Conservation (phyloP, 2,113 vertebrate species). For the Mastomys coucha region DNA sequence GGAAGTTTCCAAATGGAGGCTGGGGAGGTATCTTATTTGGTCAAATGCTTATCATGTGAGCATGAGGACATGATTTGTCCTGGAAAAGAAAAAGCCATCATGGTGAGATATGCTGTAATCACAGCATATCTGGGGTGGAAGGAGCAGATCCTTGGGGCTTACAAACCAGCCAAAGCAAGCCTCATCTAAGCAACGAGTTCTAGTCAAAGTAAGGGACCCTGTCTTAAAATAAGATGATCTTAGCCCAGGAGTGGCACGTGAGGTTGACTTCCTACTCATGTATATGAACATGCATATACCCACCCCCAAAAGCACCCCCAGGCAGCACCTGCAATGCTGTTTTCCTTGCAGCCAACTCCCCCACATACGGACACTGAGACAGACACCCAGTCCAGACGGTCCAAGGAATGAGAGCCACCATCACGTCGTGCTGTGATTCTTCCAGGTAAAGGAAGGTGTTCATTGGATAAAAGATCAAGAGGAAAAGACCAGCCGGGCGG, state of each 20-base stretch:
- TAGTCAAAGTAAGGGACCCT: neutral
- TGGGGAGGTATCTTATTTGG: too few relatives aligned
- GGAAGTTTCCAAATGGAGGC: neutral
- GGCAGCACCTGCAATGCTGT: neutral
- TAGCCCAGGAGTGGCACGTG: neutral
- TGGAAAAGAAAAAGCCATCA: neutral
- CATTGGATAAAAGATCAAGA: neutral
- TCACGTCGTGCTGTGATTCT: neutral
- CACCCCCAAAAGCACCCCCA: neutral
- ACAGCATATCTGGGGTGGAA: too few relatives aligned
- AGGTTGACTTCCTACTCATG: neutral
- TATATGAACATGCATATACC: neutral
- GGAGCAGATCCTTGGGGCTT: neutral
- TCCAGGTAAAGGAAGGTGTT: neutral
- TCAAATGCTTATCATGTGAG: neutral
- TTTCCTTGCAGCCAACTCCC: neutral
- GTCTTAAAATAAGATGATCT: neutral
- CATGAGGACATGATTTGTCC: neutral
- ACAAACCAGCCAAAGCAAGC: neutral
- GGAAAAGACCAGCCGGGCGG: too few relatives aligned
- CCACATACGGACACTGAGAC: neutral
- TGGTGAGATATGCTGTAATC: neutral
- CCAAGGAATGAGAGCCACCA: neutral
- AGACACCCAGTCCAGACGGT: neutral
- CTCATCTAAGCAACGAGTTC: neutral